phyloP scores from a whole-genome alignment of 2,888 invertebrate species.

The Pristionchus entomophagus region DNA sequence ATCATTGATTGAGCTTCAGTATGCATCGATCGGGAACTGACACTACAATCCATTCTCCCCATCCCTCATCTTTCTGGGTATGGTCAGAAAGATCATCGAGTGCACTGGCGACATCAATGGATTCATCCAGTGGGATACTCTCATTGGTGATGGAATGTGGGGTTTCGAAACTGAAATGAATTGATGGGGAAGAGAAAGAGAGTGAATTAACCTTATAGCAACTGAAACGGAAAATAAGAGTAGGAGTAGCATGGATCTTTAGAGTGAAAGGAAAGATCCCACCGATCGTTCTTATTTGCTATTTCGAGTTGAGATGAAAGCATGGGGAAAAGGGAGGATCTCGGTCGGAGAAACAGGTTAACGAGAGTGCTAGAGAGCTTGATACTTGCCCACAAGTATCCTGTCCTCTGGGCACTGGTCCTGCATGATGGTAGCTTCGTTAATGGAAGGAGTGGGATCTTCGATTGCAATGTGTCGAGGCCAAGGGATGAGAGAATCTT shows the following conservation, averaged over 20 bases:
- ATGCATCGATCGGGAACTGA: background rate
- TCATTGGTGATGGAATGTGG: background rate
- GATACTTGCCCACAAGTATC: no score
- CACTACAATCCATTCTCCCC: background rate
- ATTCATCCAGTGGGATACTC: background rate
- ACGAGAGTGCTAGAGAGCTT: no score
- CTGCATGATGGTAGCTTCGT: no score
- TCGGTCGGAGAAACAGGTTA: constrained; percentile 15
- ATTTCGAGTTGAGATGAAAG: background rate
- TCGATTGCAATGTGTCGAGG: no score
- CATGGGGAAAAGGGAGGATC: constrained; percentile 7
- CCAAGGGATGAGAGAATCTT: no score
- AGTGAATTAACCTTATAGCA: background rate
- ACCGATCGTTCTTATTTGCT: no score
- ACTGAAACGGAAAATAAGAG: background rate
- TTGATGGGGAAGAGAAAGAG: background rate
- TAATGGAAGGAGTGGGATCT: no score
- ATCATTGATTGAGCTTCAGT: background rate
- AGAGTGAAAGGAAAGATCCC: no score
- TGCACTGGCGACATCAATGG: no score
- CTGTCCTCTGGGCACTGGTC: no score
- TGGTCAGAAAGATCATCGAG: no score
- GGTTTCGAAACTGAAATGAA: background rate
- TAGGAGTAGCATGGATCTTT: background rate
- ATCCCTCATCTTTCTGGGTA: no score